phyloP scores from a whole-genome alignment of 2,113 vertebrate genomes.

The Tenebrosternarchus preto region DNA sequence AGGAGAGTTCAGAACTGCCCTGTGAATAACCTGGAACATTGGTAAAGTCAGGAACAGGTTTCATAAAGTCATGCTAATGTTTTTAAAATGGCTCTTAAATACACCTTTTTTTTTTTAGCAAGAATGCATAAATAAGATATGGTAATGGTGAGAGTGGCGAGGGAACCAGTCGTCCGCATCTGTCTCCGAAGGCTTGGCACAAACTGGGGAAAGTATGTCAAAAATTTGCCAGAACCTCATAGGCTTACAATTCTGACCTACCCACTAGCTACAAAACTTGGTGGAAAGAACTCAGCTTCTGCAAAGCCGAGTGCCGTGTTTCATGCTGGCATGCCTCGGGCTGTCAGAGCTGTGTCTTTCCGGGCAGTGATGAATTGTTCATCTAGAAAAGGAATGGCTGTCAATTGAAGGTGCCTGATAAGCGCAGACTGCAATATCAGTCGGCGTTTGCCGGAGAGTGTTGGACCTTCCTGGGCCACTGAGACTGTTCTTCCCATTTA shows the following conservation, averaged over 20 bases:
- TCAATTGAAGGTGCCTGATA: constrained; percentile 11
- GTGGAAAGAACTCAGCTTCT: constrained; percentile 4
- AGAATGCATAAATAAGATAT: not conserved
- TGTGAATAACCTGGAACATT: not conserved
- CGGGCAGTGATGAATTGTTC: constrained; percentile 25
- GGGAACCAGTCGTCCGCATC: not conserved
- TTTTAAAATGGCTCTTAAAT: too few species aligned
- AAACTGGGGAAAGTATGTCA: not conserved
- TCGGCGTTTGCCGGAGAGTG: not conserved
- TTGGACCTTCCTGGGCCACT: not conserved
- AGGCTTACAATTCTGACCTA: not conserved
- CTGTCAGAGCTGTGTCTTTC: not conserved
- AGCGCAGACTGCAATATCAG: constrained; percentile 42
- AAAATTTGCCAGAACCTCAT: not conserved
- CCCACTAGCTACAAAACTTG: not conserved
- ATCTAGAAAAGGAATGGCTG: constrained; percentile 25
- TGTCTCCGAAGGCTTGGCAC: not conserved
- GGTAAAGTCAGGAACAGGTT: not conserved
- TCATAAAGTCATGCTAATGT: too few species aligned
- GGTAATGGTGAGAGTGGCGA: not conserved
- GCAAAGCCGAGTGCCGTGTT: not conserved
- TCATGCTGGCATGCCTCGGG: not conserved
- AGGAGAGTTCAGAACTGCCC: not conserved
- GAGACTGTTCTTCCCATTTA: not conserved
- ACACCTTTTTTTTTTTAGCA: not conserved